A percentile compares a stretch with the other conserved stretches of the same genome.
These are phyloP conservation scores for Invenusta paracnida DNA, from an alignment of 2,888 invertebrate genomes.

Conservation along the genomic window DNA sequence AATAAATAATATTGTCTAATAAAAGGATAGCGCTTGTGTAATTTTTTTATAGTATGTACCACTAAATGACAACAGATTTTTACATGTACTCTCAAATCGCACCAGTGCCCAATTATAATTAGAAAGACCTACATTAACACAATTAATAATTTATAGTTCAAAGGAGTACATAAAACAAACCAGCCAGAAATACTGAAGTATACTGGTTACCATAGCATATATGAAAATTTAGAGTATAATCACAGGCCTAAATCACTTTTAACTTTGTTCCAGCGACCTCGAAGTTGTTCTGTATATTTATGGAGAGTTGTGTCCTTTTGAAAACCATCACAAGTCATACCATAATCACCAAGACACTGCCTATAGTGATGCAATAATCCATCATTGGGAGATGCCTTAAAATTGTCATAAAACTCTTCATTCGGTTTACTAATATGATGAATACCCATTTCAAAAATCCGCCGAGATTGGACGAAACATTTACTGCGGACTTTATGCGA, in stretches of 20 bases:
- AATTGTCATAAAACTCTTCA: background rate
- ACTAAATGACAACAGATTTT: too few species aligned
- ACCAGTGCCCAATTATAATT: too few species aligned
- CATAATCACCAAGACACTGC: background rate
- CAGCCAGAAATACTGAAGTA: too few species aligned
- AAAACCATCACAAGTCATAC: background rate
- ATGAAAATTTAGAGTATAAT: too few species aligned
- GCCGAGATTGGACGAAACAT: background rate
- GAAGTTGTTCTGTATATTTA: background rate
- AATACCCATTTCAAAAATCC: background rate
- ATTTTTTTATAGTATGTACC: too few species aligned
- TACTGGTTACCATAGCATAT: too few species aligned
- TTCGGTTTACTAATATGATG: background rate
- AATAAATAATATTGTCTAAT: too few species aligned
- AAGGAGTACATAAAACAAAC: too few species aligned
- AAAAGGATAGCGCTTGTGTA: too few species aligned
- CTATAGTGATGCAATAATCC: background rate
- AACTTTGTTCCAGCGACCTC: background rate
- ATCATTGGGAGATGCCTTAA: background rate
- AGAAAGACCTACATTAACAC: too few species aligned
- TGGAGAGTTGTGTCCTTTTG: background rate
- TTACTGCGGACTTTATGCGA: background rate
- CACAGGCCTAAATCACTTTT: background rate
- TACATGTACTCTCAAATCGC: too few species aligned
- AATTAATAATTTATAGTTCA: too few species aligned